Conservation (phyloP, 92 coral and sea anemone species). For the Epizoanthus stellaris region DNA sequence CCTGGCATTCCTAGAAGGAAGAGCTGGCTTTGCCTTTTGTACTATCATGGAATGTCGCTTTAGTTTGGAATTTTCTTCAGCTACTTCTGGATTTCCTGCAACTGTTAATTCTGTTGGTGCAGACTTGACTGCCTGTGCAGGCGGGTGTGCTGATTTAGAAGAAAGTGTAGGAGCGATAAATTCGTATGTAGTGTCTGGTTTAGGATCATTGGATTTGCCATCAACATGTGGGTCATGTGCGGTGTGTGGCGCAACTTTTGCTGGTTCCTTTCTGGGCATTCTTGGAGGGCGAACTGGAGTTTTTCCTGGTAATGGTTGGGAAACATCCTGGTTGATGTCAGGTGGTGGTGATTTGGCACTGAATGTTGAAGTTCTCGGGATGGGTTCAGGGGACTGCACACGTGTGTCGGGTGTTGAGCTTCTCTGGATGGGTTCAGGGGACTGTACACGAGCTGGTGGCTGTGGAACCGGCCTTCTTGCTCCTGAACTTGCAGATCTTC, state of each 20-base stretch:
- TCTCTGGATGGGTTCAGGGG: slow-evolving; percentile 18
- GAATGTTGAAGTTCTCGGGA: slow-evolving; percentile 31
- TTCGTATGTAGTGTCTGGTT: slow-evolving; percentile 16
- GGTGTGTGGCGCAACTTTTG: background rate
- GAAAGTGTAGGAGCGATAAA: background rate
- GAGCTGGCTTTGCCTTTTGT: slow-evolving; percentile 11
- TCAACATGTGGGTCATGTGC: background rate
- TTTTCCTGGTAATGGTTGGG: background rate
- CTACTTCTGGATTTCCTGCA: background rate
- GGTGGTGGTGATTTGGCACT: slow-evolving; percentile 16
- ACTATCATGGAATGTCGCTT: slow-evolving; percentile 16
- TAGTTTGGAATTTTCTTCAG: background rate
- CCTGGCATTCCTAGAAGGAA: slow-evolving; percentile 3
- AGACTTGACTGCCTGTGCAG: background rate
- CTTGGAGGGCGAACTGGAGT: slow-evolving; percentile 26
- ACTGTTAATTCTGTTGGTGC: background rate
- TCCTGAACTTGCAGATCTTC: slow-evolving; percentile 20
- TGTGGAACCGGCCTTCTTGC: slow-evolving; percentile 24
- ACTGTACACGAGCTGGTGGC: background rate
- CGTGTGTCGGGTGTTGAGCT: background rate
- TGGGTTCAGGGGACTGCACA: background rate
- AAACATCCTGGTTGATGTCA: background rate
- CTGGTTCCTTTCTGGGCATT: slow-evolving; percentile 13
- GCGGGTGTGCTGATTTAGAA: background rate
- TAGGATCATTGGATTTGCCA: background rate